phyloP scores from a whole-genome alignment of 1,140 invertebrate genomes.

The Agrilus planipennis region DNA sequence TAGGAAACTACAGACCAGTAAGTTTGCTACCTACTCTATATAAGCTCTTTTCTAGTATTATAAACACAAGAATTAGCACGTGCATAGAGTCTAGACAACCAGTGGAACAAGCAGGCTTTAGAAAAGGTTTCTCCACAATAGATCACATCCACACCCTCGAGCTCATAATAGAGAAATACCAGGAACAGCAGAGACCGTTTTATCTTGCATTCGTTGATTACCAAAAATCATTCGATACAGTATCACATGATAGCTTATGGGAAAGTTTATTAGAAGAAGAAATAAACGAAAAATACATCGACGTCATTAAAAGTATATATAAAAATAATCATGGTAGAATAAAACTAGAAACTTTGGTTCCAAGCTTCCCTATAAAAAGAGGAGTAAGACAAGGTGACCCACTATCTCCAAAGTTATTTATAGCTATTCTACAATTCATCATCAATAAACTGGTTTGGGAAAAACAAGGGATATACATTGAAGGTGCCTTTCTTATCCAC shows the following conservation, averaged over 20 bases:
- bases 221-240: conserved; percentile 9
- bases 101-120: background rate
- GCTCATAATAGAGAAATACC: conserved; percentile 5
- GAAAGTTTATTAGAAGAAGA: background rate
- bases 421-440: background rate
- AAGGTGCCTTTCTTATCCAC: conserved; percentile 8
- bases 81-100: background rate
- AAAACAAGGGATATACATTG: background rate
- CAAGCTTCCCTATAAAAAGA: too few species aligned
- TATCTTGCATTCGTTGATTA: conserved; percentile 10
- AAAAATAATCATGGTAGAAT: background rate
- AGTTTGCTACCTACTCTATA: too few species aligned
- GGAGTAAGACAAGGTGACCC: background rate
- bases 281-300: conserved; percentile 1
- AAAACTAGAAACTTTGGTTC: background rate
- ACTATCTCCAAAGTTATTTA: conserved; percentile 4
- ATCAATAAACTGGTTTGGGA: background rate
- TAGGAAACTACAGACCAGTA: too few species aligned
- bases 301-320: background rate
- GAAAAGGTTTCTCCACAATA: conserved; percentile 1
- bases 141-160: conserved; percentile 7
- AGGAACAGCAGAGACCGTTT: conserved; percentile 8
- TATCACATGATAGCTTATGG: conserved; percentile 7
- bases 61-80: too few species aligned
- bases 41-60: too few species aligned